Conservation (phyloP, 1,140 invertebrate genomes). For the Bilobella aurantiaca region DNA sequence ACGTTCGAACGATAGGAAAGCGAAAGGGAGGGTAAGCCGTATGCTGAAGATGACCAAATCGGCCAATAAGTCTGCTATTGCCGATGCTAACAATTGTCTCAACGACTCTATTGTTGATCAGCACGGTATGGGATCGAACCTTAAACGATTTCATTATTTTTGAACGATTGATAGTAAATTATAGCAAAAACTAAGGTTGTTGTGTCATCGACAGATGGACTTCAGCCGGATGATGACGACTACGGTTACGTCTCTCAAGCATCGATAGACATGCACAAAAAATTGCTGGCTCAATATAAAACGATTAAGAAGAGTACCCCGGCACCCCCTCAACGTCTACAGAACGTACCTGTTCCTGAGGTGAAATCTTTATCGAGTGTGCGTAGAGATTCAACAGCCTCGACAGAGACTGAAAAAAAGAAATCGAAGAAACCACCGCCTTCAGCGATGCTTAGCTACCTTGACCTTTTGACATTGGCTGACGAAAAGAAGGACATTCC, state of each 20-base stretch:
- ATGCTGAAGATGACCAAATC: slow-evolving; percentile 71
- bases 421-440: slow-evolving; percentile 46
- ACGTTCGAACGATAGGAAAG: slow-evolving; percentile 55
- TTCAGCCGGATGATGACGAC: slow-evolving; percentile 79
- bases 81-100: slow-evolving; percentile 64
- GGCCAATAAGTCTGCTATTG: slow-evolving; percentile 71
- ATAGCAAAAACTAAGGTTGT: slow-evolving; percentile 13
- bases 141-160: background rate
- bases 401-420: slow-evolving; percentile 40
- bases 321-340: slow-evolving; percentile 10
- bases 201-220: slow-evolving; percentile 43
- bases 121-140: slow-evolving; percentile 36
- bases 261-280: slow-evolving; percentile 65
- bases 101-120: slow-evolving; percentile 61
- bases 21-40: slow-evolving; percentile 48
- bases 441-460: slow-evolving; percentile 53
- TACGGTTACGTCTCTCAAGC: slow-evolving; percentile 77
- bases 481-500: slow-evolving; percentile 70
- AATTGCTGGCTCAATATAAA: slow-evolving; percentile 72
- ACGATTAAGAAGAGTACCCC: slow-evolving; percentile 47
- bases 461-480: slow-evolving; percentile 59
- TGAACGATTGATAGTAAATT: background rate
- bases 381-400: background rate
- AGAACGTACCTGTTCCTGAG: slow-evolving; percentile 30
- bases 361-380: slow-evolving; percentile 9